Base-by-base conservation (phyloP, 2,888 invertebrate species). In the Hyposoter didymator region DNA sequence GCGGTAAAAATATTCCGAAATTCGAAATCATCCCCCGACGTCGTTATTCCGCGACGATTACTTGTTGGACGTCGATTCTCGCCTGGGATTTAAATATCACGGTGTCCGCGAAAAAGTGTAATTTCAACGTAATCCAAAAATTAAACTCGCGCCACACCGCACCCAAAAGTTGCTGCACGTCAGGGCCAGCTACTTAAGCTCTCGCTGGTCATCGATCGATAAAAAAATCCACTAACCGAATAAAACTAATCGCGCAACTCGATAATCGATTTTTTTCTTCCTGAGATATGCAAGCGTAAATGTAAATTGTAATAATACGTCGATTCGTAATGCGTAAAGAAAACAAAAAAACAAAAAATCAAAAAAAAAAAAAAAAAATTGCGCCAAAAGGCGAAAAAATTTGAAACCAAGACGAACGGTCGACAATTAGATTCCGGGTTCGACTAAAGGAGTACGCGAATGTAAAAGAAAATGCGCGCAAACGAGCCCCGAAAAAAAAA, bases 131-230 rank as follows among this genome's bases (percentile, higher is more conserved):
- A 73, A 73, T 47, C 35, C 59, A 59, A 75, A 43, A 12, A 28
- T 59, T 47, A 17, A 43, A 35, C 32, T 73, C 84, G 82, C 81
- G 78, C 45, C 52, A 22, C 10, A 6, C 49, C 74, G 76, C 8
- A 81, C 45, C 67, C 47, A 59, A 78, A 82, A 82, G 80, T 73
- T 82, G 88, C 89, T 90, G 89, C 89, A 89, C 89, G 88, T 89
- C 89, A 89, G 90, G 91, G 91, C 90, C 92, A 91, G 91, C 91
- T 91, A 89, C 89, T 90, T 90, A 88, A 89, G 88, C 89, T 92
- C 91, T 88, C 88, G 89, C 87, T 82, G 80, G 69, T 83, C 84
- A 69, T 85, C 78, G 76, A 84, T 83, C 85, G 82, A 62, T 74
- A 32, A 70, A 69, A n/a, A 67, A 78, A 52, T 43, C 28, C 39